phyloP scores from a whole-genome alignment of 2,888 invertebrate genomes.

The Dicranocentrus wangi region DNA sequence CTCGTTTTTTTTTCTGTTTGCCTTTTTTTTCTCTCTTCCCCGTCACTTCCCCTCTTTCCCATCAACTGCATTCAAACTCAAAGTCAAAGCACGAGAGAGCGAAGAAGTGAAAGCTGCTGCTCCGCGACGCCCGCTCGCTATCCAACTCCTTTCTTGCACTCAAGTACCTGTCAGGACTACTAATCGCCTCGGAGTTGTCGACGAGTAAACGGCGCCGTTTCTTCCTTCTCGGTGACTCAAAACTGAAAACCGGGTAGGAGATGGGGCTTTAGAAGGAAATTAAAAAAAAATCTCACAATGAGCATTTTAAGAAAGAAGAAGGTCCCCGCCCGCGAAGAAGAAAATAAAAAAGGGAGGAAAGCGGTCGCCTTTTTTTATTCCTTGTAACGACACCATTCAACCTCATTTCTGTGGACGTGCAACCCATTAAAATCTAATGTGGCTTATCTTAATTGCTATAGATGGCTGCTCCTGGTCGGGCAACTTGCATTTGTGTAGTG shows the following conservation, averaged over 20 bases:
- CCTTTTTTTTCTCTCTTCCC: neutral
- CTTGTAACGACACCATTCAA: constrained; percentile 37
- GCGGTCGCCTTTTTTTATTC: no score
- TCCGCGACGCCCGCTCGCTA: neutral
- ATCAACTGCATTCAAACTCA: constrained; percentile 22
- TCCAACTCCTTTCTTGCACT: constrained; percentile 32
- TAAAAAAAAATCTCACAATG: constrained; percentile 34
- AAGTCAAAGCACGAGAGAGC: neutral
- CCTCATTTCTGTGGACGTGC: constrained; percentile 44
- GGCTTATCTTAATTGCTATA: constrained; percentile 45
- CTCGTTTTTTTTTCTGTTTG: constrained; percentile 10
- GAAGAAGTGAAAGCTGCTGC: neutral
- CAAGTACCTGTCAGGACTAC: constrained; percentile 52
- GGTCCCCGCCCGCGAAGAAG: no score
- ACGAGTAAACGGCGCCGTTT: neutral
- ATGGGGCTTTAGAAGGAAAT: neutral
- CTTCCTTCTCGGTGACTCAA: no score
- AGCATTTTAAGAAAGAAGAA: neutral
- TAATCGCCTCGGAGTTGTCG: constrained; percentile 39
- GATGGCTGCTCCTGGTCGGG: no score
- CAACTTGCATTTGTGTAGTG: no score
- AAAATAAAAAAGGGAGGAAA: no score
- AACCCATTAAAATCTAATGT: constrained; percentile 38
- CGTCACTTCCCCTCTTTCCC: no score
- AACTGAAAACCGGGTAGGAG: neutral